Conservation (phyloP, 1,140 invertebrate genomes). For the Drosophila ironensis region DNA sequence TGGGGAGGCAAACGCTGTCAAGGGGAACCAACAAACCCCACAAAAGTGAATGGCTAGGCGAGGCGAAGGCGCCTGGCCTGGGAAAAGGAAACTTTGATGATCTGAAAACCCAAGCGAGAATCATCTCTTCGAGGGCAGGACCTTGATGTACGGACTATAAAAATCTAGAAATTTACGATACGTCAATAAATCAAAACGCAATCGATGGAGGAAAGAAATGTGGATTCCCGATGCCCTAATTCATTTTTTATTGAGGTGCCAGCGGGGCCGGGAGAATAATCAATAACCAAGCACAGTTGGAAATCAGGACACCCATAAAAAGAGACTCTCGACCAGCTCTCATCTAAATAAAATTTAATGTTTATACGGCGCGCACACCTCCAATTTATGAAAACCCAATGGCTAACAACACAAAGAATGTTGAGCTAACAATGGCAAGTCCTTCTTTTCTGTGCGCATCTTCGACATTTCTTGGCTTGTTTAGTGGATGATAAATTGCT, state of each 20-base stretch:
- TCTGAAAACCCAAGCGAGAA: slow-evolving; percentile 1
- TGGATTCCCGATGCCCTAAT: slow-evolving; percentile 61
- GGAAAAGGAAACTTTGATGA: slow-evolving; percentile 20
- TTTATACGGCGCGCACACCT: slow-evolving; percentile 67
- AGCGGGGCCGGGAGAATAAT: slow-evolving; percentile 41
- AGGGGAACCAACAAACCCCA: slow-evolving; percentile 37
- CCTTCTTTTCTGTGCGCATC: slow-evolving; percentile 30
- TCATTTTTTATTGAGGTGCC: slow-evolving; percentile 74
- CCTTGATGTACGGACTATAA: slow-evolving; percentile 38
- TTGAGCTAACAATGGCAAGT: slow-evolving; percentile 39
- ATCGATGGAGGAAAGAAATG: slow-evolving; percentile 20
- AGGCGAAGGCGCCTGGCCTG: slow-evolving; percentile 17
- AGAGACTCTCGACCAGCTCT: slow-evolving; percentile 17
- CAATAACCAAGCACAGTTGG: slow-evolving; percentile 72
- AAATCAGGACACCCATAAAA: slow-evolving; percentile 77
- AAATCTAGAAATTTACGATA: slow-evolving; percentile 61
- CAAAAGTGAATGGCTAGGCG: slow-evolving; percentile 22
- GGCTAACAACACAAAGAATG: slow-evolving; percentile 32
- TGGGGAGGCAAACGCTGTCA: slow-evolving; percentile 61
- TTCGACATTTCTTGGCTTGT: slow-evolving; percentile 44
- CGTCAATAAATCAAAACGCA: slow-evolving; percentile 65
- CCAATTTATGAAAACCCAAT: slow-evolving; percentile 30
- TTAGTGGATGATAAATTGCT: slow-evolving; percentile 72
- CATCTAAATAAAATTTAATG: slow-evolving; percentile 77
- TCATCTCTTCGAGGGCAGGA: background rate